phyloP scores from a whole-genome alignment of 1,140 invertebrate species.

The Tribolium madens region DNA sequence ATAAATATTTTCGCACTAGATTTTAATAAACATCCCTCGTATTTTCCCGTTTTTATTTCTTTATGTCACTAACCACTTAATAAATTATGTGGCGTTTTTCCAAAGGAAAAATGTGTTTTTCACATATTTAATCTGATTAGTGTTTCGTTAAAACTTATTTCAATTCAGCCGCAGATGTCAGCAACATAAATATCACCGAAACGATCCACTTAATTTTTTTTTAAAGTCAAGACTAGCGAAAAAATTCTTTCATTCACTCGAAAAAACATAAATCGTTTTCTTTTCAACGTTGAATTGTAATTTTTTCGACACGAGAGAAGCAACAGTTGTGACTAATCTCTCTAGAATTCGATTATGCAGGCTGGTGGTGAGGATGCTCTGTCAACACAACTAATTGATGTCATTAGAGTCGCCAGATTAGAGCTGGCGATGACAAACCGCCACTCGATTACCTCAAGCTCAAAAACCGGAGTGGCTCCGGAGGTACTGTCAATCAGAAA shows the following conservation, averaged over 20 bases:
- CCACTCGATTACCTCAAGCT: constrained; percentile 23
- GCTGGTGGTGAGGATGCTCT: constrained; percentile 21
- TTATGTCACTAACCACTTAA: constrained; percentile 12
- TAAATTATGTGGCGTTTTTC: constrained; percentile 7
- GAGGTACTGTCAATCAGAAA: constrained; percentile 8
- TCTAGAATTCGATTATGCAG: constrained; percentile 24
- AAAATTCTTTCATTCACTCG: not conserved
- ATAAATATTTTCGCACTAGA: constrained; percentile 1
- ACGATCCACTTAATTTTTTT: constrained; percentile 24
- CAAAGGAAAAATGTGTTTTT: not conserved
- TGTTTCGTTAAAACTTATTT: not conserved
- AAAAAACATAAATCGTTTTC: constrained; percentile 6
- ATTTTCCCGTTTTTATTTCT: constrained; percentile 24
- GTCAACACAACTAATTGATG: constrained; percentile 47
- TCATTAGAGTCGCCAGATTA: constrained; percentile 39
- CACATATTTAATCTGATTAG: not conserved
- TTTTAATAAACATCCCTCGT: constrained; percentile 22
- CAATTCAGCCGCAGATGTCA: constrained; percentile 5
- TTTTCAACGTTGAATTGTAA: not conserved
- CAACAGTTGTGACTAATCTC: constrained; percentile 33
- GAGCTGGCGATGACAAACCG: constrained; percentile 41
- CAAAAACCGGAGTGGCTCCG: constrained; percentile 5
- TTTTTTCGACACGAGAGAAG: constrained; percentile 10
- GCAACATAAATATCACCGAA: constrained; percentile 1
- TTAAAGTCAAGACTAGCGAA: not conserved